Evolutionary conservation across 2,797 vertebrate species (phyloP).

Genomic region (Diglossa cyanea): DNA sequence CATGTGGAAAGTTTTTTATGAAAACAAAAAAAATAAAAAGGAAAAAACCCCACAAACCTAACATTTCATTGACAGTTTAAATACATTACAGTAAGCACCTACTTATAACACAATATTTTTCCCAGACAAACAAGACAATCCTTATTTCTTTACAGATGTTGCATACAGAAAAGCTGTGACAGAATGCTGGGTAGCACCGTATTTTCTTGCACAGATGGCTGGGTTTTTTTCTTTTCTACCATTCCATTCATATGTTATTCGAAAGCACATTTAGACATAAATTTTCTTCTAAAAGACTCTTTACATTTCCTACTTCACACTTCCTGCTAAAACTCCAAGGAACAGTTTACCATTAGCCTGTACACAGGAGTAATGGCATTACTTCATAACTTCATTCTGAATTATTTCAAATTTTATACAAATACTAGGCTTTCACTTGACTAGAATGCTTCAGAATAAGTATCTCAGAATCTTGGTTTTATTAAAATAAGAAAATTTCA

Average conservation of each 20-base stretch:
- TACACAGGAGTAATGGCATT: not conserved
- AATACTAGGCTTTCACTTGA: not conserved
- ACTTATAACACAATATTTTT: not conserved
- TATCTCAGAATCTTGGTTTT: not conserved
- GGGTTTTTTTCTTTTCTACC: not conserved
- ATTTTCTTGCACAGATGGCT: not conserved
- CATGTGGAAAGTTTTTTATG: not conserved
- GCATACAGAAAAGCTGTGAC: not conserved
- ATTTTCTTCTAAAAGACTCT: not conserved
- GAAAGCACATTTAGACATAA: not conserved
- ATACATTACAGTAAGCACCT: not conserved
- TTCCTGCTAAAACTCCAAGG: not conserved
- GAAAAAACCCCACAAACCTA: not conserved
- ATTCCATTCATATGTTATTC: not conserved
- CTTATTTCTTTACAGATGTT: not conserved
- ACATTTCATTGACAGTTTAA: not conserved
- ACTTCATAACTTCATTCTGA: not conserved
- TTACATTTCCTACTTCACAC: not conserved
- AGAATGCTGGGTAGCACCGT: not conserved
- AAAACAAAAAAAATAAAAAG: accelerated
- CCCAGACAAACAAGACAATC: not conserved
- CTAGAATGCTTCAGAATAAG: not conserved
- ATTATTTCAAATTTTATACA: not conserved
- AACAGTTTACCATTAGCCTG: not conserved
- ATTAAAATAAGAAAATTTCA: not conserved